Conservation (phyloP, 2,888 invertebrate genomes). For the Drosophila stalkeri region DNA sequence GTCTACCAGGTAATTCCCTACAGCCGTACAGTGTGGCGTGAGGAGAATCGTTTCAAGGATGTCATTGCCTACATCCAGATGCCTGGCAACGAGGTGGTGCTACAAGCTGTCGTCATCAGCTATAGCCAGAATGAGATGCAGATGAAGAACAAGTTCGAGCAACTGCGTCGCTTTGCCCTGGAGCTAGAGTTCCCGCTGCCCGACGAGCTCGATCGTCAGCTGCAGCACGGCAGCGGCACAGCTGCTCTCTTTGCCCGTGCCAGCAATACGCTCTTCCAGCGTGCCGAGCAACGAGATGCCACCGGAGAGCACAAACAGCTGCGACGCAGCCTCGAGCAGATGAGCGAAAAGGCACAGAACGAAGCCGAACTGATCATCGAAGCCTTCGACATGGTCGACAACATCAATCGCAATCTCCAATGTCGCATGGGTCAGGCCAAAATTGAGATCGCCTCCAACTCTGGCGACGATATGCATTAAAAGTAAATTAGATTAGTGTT, state of each 20-base stretch:
- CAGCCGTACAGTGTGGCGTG: constrained; percentile 65
- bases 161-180: constrained; percentile 39
- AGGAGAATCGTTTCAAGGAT: constrained; percentile 70
- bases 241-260: constrained; percentile 50
- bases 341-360: constrained; percentile 47
- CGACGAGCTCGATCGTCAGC: constrained; percentile 40
- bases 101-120: constrained; percentile 74
- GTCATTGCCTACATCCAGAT: constrained; percentile 71
- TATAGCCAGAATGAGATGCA: constrained; percentile 48
- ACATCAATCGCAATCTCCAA: constrained; percentile 60
- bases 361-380: constrained; percentile 66
- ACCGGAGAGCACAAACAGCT: constrained; percentile 63
- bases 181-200: constrained; percentile 46
- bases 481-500: background rate
- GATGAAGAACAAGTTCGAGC: constrained; percentile 50
- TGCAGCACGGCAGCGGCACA: constrained; percentile 42
- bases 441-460: background rate
- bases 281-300: constrained; percentile 60
- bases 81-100: constrained; percentile 48
- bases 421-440: constrained; percentile 16
- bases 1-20: constrained; percentile 67
- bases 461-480: constrained; percentile 29
- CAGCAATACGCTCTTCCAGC: constrained; percentile 50
- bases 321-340: constrained; percentile 49
- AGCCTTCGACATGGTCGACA: constrained; percentile 71